Conservation (phyloP, 2,113 vertebrate species). For the Bagarius yarrelli region DNA sequence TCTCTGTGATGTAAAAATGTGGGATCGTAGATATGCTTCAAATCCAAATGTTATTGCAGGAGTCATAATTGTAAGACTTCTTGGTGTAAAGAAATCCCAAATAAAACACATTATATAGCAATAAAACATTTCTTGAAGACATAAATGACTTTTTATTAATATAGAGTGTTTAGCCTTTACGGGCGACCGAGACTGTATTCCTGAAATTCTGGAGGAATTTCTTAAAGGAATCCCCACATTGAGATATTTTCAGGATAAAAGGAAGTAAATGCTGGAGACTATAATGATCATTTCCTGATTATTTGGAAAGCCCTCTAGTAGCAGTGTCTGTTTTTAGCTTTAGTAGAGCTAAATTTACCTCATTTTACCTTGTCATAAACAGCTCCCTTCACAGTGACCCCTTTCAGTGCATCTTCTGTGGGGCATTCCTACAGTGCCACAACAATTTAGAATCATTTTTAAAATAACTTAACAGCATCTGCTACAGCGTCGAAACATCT, state of each 20-base stretch:
- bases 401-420: no score
- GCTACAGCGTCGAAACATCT: no score
- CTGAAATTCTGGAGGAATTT: background rate
- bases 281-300: background rate
- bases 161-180: background rate
- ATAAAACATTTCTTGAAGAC: background rate
- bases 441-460: no score
- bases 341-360: background rate
- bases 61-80: background rate
- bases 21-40: background rate
- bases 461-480: no score
- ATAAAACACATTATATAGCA: background rate
- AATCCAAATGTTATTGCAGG: constrained; percentile 7
- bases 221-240: background rate
- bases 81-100: background rate
- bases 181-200: background rate
- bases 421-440: no score
- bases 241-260: background rate
- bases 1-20: background rate
- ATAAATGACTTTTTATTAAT: background rate
- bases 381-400: no score
- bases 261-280: background rate
- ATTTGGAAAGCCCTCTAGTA: background rate
- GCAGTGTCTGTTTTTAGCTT: background rate
- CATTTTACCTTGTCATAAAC: no score